Evolutionary conservation across 2,797 vertebrate genomes (phyloP), one percentile per base, ranked within the genome.

Genomic region (Sebastes variabilis): DNA sequence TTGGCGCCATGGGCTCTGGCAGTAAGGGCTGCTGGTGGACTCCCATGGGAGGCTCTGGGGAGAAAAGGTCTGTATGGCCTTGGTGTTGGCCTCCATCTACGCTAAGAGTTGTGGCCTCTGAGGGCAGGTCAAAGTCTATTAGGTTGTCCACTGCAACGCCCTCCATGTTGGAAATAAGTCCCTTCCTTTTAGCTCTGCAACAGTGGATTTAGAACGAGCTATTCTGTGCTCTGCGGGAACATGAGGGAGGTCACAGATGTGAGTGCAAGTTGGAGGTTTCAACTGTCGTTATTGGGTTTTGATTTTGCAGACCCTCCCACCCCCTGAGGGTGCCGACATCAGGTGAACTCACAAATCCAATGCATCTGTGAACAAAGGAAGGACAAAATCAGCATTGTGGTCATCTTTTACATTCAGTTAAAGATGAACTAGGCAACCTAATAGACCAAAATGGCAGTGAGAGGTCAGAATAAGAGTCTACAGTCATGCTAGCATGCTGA

Each of bases 61-160:
- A 94, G 75, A 94, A 95, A 54, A 93, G 42, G 86, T 93, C 91
- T 0, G 61, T 9, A 14, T 82, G 87, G 30, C 68, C 60, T 54
- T 75, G 75, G 65, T 71, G 87, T n/a, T 87, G 85, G 8, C 62
- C 74, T n/a, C 30, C 62, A 7, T 70, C 81, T 4, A 80, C 52
- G 6, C 66, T 52, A 1, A 89, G 84, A 60, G 78, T 59, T 18
- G 84, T 75, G 42, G 66, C 54, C 75, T 89, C 90, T 12, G 94
- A 92, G 1, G 94, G 84, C 5, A 93, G 25, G 27, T 96, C 97
- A 1, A 97, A 97, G 91, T 98, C 97, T 10, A 98, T 97, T 75
- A 99, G 96, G 22, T 97, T 96, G 77, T 96, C 96, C 49, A 97
- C 96, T 0, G 96, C 95, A 11, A 96, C 95, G 0, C 94, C 96